These are phyloP conservation scores for Napeogenes sylphis DNA, from an alignment of 2,888 invertebrate genomes.

Conservation along the genomic window DNA sequence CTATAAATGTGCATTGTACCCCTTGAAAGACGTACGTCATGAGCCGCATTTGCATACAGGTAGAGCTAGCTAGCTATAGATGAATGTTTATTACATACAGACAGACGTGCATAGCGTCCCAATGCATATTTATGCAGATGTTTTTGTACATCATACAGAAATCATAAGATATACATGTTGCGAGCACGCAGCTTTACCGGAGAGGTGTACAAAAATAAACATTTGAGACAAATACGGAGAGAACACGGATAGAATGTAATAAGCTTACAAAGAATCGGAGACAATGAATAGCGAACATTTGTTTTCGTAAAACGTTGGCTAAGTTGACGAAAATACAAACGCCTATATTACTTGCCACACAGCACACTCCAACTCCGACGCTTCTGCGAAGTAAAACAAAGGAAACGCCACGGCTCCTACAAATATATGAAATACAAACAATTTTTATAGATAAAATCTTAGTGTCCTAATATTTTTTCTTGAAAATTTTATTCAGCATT, in stretches of 20 bases:
- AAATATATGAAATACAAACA: conserved; percentile 12
- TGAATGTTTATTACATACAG: conserved; percentile 29
- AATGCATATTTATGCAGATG: conserved; percentile 33
- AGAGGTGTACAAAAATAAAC: conserved; percentile 27
- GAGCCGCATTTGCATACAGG: conserved; percentile 35
- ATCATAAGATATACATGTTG: conserved; percentile 18
- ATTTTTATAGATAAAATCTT: conserved; percentile 27
- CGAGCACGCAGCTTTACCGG: conserved; percentile 11
- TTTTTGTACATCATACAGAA: conserved; percentile 26
- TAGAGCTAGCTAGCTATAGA: conserved; percentile 32
- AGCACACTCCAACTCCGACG: conserved; percentile 43
- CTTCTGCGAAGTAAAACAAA: conserved; percentile 64
- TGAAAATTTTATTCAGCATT: too few species aligned
- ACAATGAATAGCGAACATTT: conserved; percentile 38
- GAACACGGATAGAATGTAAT: conserved; percentile 32
- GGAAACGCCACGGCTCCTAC: conserved; percentile 31
- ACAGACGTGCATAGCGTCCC: conserved; percentile 33
- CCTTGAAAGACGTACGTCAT: conserved; percentile 55
- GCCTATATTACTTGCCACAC: conserved; percentile 51
- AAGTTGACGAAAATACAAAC: conserved; percentile 37
- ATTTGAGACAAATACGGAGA: conserved; percentile 28
- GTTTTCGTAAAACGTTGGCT: conserved; percentile 32
- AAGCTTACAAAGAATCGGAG: conserved; percentile 35
- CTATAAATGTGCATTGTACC: conserved; percentile 71
- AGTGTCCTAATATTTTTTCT: too few species aligned